Evolutionary conservation across 2,113 vertebrate species (phyloP), one percentile per base, ranked within the genome.

Genomic region (Oreochromis spilurus): DNA sequence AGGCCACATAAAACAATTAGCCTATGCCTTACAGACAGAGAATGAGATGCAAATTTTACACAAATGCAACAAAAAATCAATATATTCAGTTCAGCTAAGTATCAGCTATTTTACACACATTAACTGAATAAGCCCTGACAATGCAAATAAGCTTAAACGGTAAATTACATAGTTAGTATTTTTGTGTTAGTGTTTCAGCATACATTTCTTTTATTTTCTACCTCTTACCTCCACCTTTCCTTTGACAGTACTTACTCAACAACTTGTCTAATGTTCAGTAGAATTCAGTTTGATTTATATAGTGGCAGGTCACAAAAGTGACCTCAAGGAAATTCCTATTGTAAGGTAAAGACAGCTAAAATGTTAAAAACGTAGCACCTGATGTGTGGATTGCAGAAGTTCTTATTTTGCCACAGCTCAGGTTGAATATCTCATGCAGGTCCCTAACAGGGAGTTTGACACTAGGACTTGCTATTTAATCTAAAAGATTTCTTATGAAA

Each of bases 241-340:
- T 70, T 0, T 24, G 36, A 43, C 58, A 10, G 29, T 34, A 34
- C n/a, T 14, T 40, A 24, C 65, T 40, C 19, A 40, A 12, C 65
- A 70, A 70, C 38, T 9, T 67, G 5, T 67, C 36, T 40, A 40
- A 40, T 24, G n/a, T 67, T 40, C 62, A 67, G 58, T 62, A 62
- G 0, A 62, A 67, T 40, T 67, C 0, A 7, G 6, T 67, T 40
- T 67, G 19, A 14, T 21, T 67, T 67, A 67, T 40, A 21, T 40
- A 0, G 34, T 21, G 11, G 2, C 62, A 54, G 21, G 9, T 53
- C 19, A n/a, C 17, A n/a, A 65, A 36, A 36, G 60, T 36, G 17
- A 36, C 60, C 60, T 65, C 60, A 36, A 67, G 34, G 19, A 13
- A 0, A 12, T 67, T 8, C 34, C 11, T 67, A 38, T 67, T 67